Evolutionary conservation across 1,140 invertebrate genomes (phyloP).

Genomic region (Kradibia gibbosae): DNA sequence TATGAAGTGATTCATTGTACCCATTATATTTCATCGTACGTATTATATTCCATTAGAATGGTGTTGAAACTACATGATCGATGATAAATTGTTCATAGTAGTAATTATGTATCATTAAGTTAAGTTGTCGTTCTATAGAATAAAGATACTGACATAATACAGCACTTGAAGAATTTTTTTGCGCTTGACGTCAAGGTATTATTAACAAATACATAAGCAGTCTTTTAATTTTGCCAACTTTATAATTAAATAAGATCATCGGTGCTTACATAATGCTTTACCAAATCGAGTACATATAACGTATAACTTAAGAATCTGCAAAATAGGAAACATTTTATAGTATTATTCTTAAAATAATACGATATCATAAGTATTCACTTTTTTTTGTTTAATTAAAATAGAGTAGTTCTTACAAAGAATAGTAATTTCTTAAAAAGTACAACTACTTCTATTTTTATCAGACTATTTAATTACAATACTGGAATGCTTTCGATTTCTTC

Average conservation of each 20-base stretch:
- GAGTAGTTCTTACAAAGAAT: too few species aligned
- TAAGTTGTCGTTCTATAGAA: background rate
- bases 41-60: background rate
- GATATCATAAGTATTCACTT: too few species aligned
- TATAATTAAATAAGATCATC: background rate
- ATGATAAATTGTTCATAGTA: constrained; percentile 11
- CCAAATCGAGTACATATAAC: too few species aligned
- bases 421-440: too few species aligned
- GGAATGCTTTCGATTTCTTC: too few species aligned
- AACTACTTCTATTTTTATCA: too few species aligned
- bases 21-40: background rate
- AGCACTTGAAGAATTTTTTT: background rate
- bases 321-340: too few species aligned
- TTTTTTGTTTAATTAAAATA: too few species aligned
- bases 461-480: too few species aligned
- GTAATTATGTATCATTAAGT: background rate
- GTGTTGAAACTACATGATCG: background rate
- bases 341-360: too few species aligned
- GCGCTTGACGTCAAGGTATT: background rate
- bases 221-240: background rate
- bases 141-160: background rate
- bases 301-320: too few species aligned
- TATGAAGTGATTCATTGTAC: constrained; percentile 1
- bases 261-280: background rate
- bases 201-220: background rate